Evolutionary conservation across 2,797 vertebrate species (phyloP).

Genomic region (Phylloscopus collybita): DNA sequence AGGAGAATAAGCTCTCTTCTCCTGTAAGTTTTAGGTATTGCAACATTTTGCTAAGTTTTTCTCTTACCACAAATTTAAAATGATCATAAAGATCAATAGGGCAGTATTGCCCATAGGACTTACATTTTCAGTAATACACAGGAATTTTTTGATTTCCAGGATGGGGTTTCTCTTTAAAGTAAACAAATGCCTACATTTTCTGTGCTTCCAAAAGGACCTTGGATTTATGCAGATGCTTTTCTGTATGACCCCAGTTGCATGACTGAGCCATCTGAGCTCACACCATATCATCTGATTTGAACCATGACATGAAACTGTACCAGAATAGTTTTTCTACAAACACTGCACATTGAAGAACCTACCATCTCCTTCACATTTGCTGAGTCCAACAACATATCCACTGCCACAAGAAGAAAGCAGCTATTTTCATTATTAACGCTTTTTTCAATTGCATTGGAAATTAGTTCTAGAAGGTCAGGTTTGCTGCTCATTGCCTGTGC

Average conservation of each 20-base stretch:
- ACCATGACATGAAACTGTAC: background rate
- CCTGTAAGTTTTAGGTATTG: background rate
- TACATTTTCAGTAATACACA: background rate
- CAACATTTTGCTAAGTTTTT: background rate
- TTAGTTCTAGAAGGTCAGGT: conserved; percentile 86
- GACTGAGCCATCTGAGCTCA: background rate
- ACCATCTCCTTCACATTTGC: conserved; percentile 77
- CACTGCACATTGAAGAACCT: conserved; percentile 14
- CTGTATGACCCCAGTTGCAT: background rate
- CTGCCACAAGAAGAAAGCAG: conserved; percentile 86
- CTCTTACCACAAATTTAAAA: background rate
- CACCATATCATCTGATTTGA: background rate
- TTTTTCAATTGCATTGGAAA: conserved; percentile 87
- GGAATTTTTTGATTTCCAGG: background rate
- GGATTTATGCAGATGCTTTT: background rate
- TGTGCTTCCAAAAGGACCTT: background rate
- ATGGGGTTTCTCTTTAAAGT: background rate
- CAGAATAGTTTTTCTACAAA: background rate
- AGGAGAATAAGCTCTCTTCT: background rate
- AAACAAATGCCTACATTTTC: background rate
- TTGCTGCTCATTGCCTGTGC: conserved; percentile 85
- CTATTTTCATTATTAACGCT: conserved; percentile 88
- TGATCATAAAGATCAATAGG: background rate
- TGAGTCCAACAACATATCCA: conserved; percentile 79
- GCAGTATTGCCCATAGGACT: background rate